These are phyloP conservation scores for Pelodytes ibericus DNA, from an alignment of 2,797 vertebrate species.

Conservation along the genomic window DNA sequence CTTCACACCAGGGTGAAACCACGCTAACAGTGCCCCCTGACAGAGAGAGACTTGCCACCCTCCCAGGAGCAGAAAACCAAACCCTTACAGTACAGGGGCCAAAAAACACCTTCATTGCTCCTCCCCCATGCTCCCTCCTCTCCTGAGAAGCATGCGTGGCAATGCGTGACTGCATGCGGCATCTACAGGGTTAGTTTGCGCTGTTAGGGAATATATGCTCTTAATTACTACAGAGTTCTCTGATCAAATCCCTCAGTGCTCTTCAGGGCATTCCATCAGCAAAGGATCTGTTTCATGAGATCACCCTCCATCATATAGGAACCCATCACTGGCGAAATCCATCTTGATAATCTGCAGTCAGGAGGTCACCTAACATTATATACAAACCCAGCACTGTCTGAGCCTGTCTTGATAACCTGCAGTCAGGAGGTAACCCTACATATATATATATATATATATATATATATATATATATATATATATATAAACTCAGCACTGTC, in stretches of 20 bases:
- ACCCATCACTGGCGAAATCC: constrained; percentile 5
- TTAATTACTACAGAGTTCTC: neutral
- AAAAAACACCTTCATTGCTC: constrained; percentile 39
- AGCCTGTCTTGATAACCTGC: constrained; percentile 13
- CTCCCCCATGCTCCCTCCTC: constrained; percentile 22
- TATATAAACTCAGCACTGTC: too few relatives aligned
- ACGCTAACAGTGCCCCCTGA: constrained; percentile 14
- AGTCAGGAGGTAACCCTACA: constrained; percentile 19
- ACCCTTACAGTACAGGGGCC: constrained; percentile 19
- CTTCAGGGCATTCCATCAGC: constrained; percentile 25
- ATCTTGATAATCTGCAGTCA: constrained; percentile 2
- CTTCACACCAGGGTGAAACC: constrained; percentile 29
- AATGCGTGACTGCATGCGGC: constrained; percentile 52
- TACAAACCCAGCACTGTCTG: constrained; percentile 1
- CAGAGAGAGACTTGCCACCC: constrained; percentile 35
- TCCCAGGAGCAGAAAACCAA: constrained; percentile 19
- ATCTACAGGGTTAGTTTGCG: constrained; percentile 40
- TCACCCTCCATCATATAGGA: constrained; percentile 32
- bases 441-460: too few relatives aligned
- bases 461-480: too few relatives aligned
- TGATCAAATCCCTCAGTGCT: neutral
- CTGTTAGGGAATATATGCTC: constrained; percentile 26
- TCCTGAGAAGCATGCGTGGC: constrained; percentile 51
- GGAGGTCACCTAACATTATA: neutral
- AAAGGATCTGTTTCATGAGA: constrained; percentile 25